phyloP scores from a whole-genome alignment of 2,797 vertebrate genomes.

The Sebastes goodei region DNA sequence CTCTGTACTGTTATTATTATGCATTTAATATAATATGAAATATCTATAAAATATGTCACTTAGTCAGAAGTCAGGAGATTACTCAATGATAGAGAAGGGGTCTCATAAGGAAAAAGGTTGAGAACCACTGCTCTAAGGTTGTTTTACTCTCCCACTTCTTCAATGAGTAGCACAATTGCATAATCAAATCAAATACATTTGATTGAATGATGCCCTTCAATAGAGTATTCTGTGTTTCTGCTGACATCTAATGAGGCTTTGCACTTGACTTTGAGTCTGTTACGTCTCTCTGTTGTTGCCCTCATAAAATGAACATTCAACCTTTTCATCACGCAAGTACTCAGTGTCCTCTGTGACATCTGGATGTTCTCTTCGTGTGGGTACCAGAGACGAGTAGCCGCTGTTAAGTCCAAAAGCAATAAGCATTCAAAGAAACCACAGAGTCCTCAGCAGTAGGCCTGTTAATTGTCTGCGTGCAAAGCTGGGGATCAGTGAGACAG shows the following conservation, averaged over 20 bases:
- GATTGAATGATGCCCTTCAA: neutral
- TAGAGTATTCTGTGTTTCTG: neutral
- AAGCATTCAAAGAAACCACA: constrained; percentile 23
- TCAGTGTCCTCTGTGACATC: constrained; percentile 23
- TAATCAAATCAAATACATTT: constrained; percentile 11
- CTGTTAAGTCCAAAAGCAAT: constrained; percentile 35
- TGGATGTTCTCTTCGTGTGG: constrained; percentile 19
- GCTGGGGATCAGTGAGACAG: constrained; percentile 48
- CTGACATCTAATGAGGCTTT: neutral
- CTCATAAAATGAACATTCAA: constrained; percentile 28
- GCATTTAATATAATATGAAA: neutral
- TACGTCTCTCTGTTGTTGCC: neutral
- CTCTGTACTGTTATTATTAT: neutral
- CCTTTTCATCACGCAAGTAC: neutral
- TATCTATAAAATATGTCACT: neutral
- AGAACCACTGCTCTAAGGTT: neutral
- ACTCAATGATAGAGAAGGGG: no score
- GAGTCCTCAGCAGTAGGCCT: constrained; percentile 43
- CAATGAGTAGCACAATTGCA: constrained; percentile 8
- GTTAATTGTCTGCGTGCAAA: constrained; percentile 53
- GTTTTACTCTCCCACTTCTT: neutral
- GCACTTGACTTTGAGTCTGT: constrained; percentile 7
- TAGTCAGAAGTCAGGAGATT: neutral
- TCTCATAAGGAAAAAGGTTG: no score
- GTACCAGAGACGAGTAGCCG: constrained; percentile 3